Conservation (phyloP, 2,888 invertebrate species). For the Cistogaster globosa region DNA sequence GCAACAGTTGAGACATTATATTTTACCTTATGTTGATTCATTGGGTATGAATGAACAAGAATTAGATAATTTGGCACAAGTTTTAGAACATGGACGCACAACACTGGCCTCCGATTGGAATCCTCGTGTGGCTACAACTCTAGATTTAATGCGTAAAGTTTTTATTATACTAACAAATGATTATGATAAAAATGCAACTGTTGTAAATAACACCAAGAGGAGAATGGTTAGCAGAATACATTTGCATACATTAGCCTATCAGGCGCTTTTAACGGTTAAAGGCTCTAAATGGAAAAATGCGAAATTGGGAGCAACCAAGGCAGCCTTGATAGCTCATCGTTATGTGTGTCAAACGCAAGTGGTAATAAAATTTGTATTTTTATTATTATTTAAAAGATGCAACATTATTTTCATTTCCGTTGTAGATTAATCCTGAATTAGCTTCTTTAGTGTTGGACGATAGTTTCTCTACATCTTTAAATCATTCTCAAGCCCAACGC, state of each 20-base stretch:
- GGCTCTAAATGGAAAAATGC: slow-evolving; percentile 90
- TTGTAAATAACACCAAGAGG: slow-evolving; percentile 79
- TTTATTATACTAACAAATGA: slow-evolving; percentile 82
- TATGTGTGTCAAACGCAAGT: slow-evolving; percentile 90
- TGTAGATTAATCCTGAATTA: slow-evolving; percentile 82
- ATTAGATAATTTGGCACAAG: slow-evolving; percentile 89
- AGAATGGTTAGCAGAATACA: slow-evolving; percentile 89
- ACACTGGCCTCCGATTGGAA: slow-evolving; percentile 90
- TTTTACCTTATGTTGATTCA: slow-evolving; percentile 90
- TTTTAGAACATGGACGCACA: slow-evolving; percentile 88
- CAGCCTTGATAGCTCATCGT: slow-evolving; percentile 91
- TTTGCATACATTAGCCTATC: slow-evolving; percentile 94
- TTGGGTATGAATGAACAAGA: slow-evolving; percentile 96
- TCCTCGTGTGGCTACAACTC: slow-evolving; percentile 90
- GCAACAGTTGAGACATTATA: slow-evolving; percentile 86
- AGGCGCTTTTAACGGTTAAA: slow-evolving; percentile 89
- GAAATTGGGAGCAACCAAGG: slow-evolving; percentile 91
- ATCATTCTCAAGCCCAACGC: slow-evolving; percentile 83
- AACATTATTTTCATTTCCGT: slow-evolving; percentile 10
- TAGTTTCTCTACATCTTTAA: slow-evolving; percentile 89
- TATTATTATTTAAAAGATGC: not conserved
- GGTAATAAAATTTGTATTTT: slow-evolving; percentile 68
- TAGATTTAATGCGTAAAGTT: slow-evolving; percentile 91
- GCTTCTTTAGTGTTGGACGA: slow-evolving; percentile 89
- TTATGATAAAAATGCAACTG: slow-evolving; percentile 76